Percentiles rank a stretch among this genome's conserved stretches.
phyloP scores from a whole-genome alignment of 2,113 vertebrate species.

The Oriolus oriolus region DNA sequence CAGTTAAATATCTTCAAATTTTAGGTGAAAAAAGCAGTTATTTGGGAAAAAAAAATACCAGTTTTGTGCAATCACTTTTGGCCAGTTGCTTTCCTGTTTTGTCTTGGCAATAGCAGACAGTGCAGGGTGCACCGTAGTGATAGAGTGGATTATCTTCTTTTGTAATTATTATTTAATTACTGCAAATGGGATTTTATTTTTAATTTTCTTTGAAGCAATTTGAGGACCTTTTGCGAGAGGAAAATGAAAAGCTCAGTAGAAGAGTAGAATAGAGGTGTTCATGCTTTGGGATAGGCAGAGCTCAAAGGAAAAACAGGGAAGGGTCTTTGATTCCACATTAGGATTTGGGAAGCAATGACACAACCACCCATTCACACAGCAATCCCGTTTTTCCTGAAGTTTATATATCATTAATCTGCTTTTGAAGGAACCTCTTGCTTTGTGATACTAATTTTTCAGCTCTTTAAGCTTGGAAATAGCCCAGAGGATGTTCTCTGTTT shows the following conservation, averaged over 20 bases:
- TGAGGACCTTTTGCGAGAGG: neutral
- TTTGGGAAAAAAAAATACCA: fast-evolving
- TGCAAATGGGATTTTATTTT: neutral
- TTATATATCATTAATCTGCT: neutral
- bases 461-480: neutral
- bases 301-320: neutral
- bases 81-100: neutral
- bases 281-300: neutral
- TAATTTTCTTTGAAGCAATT: neutral
- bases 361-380: fast-evolving
- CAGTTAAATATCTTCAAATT: neutral
- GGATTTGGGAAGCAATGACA: neutral
- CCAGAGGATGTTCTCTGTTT: neutral
- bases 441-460: neutral
- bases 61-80: neutral
- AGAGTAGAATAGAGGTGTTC: neutral
- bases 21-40: neutral
- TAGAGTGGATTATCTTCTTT: neutral
- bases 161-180: neutral
- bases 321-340: fast-evolving
- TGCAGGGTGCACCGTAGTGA: neutral
- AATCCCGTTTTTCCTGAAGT: neutral
- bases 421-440: neutral
- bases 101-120: neutral
- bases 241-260: neutral